Percentiles rank a stretch among this genome's conserved stretches.
These are phyloP conservation scores for Gobio occitaniae DNA, from an alignment of 2,797 vertebrate genomes.

Conservation along the genomic window DNA sequence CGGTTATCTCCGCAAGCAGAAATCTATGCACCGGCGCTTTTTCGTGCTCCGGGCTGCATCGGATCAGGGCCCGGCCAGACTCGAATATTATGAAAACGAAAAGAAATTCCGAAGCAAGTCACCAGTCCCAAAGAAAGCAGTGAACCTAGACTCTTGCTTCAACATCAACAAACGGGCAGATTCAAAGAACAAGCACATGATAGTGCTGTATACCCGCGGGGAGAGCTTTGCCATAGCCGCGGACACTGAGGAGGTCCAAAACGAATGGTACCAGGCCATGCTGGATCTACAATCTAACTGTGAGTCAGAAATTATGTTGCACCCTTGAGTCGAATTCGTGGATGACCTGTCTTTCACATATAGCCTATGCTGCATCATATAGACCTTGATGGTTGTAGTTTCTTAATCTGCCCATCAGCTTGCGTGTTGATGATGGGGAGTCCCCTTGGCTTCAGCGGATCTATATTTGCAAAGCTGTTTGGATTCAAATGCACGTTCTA, in stretches of 20 bases:
- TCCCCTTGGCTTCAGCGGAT: slow-evolving; percentile 26
- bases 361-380: background rate
- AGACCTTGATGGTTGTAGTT: slow-evolving; percentile 2
- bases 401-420: slow-evolving; percentile 29
- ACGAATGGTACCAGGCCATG: slow-evolving; percentile 85
- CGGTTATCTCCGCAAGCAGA: slow-evolving; percentile 88
- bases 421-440: slow-evolving; percentile 21
- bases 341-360: slow-evolving; percentile 20
- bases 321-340: background rate
- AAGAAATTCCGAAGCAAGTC: slow-evolving; percentile 86
- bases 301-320: slow-evolving; percentile 67
- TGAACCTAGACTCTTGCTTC: slow-evolving; percentile 81
- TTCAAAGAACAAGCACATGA: slow-evolving; percentile 85
- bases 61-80: slow-evolving; percentile 79
- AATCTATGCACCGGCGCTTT: slow-evolving; percentile 85
- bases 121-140: slow-evolving; percentile 77
- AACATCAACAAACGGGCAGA: slow-evolving; percentile 86
- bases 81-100: slow-evolving; percentile 86
- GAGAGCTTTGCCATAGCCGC: slow-evolving; percentile 86
- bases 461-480: slow-evolving; percentile 29
- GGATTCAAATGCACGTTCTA: slow-evolving; percentile 31
- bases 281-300: slow-evolving; percentile 83
- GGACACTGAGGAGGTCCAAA: slow-evolving; percentile 82
- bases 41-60: slow-evolving; percentile 84
- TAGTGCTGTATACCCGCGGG: slow-evolving; percentile 83